A percentile compares a stretch with the other conserved stretches of the same genome.
Conservation (phyloP, 2,797 vertebrate genomes). For the Sebastes taczanowskii region DNA sequence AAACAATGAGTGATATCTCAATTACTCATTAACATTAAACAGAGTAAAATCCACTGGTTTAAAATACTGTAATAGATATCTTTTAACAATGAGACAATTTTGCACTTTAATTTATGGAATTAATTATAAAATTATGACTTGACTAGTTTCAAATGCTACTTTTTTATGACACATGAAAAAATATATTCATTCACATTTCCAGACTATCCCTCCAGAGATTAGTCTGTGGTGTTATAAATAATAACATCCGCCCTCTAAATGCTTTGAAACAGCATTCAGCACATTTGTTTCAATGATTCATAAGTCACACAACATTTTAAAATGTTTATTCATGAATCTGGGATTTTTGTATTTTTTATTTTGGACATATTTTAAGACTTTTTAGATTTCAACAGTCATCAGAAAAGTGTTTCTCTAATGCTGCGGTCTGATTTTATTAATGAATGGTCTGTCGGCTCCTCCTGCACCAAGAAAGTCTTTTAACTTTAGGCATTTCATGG, state of each 20-base stretch:
- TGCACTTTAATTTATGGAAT: background rate
- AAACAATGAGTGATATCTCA: background rate
- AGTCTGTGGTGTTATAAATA: background rate
- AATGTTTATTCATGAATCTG: background rate
- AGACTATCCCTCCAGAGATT: background rate
- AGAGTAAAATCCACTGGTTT: background rate
- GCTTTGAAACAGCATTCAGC: background rate
- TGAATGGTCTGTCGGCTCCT: background rate
- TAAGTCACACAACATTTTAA: background rate
- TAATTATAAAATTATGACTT: background rate
- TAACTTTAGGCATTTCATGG: background rate
- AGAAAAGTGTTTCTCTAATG: background rate
- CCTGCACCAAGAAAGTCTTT: background rate
- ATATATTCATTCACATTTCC: background rate
- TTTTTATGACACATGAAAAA: background rate
- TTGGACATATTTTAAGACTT: background rate
- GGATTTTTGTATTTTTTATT: background rate
- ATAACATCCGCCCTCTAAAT: background rate
- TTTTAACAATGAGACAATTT: background rate
- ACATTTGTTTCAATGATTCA: background rate
- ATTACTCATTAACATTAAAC: background rate
- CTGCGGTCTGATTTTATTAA: background rate
- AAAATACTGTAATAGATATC: background rate
- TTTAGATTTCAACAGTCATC: background rate
- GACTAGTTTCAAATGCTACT: rapidly evolving